phyloP scores from a whole-genome alignment of 1,140 invertebrate genomes.

The Cydia strobilella region DNA sequence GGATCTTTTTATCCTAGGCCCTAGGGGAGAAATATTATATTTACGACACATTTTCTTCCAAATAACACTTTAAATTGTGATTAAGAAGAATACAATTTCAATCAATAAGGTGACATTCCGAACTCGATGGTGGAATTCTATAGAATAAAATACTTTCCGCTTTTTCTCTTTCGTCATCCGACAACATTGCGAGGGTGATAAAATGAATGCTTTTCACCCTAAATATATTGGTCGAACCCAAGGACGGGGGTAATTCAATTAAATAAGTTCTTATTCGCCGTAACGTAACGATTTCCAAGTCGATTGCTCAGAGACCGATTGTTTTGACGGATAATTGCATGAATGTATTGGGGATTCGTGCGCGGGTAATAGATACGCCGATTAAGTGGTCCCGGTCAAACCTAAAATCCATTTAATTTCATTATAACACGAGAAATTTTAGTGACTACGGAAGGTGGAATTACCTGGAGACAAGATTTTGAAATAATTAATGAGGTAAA shows the following conservation, averaged over 20 bases:
- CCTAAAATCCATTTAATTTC: neutral
- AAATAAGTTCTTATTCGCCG: neutral
- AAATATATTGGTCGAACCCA: neutral
- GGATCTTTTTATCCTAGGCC: no score
- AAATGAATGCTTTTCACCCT: slow-evolving; percentile 2
- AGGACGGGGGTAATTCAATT: neutral
- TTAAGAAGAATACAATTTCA: no score
- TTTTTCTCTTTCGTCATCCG: slow-evolving; percentile 35
- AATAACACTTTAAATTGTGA: no score
- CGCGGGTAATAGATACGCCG: neutral
- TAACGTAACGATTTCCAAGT: neutral
- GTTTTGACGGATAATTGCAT: neutral
- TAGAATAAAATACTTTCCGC: slow-evolving; percentile 32
- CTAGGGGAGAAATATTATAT: no score
- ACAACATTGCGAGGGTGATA: slow-evolving; percentile 2
- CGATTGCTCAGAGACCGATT: neutral
- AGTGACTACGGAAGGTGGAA: neutral
- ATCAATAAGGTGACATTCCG: no score
- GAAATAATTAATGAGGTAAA: neutral
- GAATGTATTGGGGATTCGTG: neutral
- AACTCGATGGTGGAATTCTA: no score
- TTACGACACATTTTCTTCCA: no score
- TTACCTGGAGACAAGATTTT: neutral
- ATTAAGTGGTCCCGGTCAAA: slow-evolving; percentile 9
- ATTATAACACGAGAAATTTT: neutral